These are phyloP conservation scores for Drosophila villosipedis DNA, from an alignment of 2,888 invertebrate genomes.

Conservation along the genomic window DNA sequence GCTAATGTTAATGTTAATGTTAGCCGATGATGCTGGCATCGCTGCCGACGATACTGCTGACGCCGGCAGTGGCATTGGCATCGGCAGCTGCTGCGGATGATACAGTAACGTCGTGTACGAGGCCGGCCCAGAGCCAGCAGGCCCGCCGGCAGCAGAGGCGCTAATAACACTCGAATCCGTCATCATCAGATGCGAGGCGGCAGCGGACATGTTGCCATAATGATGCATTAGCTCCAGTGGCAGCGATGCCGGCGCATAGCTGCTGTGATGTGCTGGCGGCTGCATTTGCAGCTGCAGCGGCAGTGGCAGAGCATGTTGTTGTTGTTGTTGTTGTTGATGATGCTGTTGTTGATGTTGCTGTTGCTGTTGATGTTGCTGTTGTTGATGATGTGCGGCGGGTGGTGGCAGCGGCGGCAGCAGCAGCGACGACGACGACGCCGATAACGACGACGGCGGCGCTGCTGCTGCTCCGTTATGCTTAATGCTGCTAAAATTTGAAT, in stretches of 20 bases:
- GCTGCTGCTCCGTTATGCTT: constrained; percentile 53
- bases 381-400: constrained; percentile 59
- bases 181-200: constrained; percentile 84
- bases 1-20: constrained; percentile 18
- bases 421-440: constrained; percentile 32
- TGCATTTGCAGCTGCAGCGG: constrained; percentile 41
- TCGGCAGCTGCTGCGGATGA: constrained; percentile 67
- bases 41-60: constrained; percentile 50
- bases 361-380: constrained; percentile 46
- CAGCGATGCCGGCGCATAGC: constrained; percentile 84
- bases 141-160: constrained; percentile 81
- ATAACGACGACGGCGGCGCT: constrained; percentile 46
- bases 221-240: constrained; percentile 82
- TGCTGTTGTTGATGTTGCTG: constrained; percentile 4
- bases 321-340: constrained; percentile 16
- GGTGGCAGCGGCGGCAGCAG: constrained; percentile 46
- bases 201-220: constrained; percentile 77
- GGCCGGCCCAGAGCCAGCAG: constrained; percentile 61
- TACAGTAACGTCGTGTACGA: constrained; percentile 70
- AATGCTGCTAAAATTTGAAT: constrained; percentile 63
- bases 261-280: constrained; percentile 73
- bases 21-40: constrained; percentile 46
- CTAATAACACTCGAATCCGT: constrained; percentile 84
- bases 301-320: constrained; percentile 39
- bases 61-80: constrained; percentile 53